Conservation (phyloP, 2,888 invertebrate genomes). For the Cephus sareptanus region DNA sequence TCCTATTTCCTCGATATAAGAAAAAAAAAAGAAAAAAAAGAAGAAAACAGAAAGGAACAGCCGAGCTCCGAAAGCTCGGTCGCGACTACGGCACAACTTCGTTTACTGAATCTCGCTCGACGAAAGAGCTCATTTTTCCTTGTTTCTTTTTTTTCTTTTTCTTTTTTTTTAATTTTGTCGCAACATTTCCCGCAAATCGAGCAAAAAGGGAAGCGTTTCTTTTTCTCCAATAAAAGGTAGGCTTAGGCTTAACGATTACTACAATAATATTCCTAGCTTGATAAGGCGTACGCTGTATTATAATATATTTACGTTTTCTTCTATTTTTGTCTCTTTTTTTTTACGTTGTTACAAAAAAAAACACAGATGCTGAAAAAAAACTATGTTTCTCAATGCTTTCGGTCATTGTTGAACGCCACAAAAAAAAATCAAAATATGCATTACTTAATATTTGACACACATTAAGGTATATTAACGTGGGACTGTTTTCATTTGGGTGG, state of each 20-base stretch:
- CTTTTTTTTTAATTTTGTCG: conserved; percentile 17
- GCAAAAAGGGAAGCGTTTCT: conserved; percentile 12
- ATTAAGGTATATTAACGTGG: conserved; percentile 29
- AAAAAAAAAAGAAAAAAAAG: not conserved
- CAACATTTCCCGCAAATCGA: conserved; percentile 9
- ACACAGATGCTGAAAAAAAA: conserved; percentile 26
- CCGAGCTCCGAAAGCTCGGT: not conserved
- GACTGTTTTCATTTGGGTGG: not conserved
- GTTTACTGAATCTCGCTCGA: not conserved
- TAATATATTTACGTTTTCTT: conserved; percentile 40
- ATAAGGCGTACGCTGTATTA: conserved; percentile 51
- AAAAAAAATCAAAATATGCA: conserved; percentile 25
- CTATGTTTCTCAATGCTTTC: conserved; percentile 33
- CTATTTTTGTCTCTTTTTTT: conserved; percentile 23
- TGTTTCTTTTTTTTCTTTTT: conserved; percentile 15
- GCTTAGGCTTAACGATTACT: conserved; percentile 34
- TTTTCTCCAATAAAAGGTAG: conserved; percentile 32
- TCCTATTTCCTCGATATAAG: not conserved
- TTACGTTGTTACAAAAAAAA: conserved; percentile 36
- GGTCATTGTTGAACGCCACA: conserved; percentile 31
- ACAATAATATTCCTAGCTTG: conserved; percentile 50
- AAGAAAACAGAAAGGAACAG: not conserved
- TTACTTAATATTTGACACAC: conserved; percentile 52
- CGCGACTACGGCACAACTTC: not conserved
- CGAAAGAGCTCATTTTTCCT: conserved; percentile 19